phyloP scores from a whole-genome alignment of 2,888 invertebrate genomes.

The Calliopum simillimum region DNA sequence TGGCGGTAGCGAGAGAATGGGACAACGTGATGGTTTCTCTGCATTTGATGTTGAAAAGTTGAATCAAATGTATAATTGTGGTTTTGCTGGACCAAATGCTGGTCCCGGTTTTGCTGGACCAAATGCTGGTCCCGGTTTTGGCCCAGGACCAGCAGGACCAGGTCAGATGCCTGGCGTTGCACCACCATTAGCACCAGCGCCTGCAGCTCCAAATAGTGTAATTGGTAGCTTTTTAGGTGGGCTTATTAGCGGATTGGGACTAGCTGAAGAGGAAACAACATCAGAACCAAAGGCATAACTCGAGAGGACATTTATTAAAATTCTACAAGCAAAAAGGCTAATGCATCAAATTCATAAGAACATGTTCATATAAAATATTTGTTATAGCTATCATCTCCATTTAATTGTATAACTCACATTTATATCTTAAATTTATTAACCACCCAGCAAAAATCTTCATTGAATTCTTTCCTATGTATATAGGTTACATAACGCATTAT shows the following conservation, averaged over 20 bases:
- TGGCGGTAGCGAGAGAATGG: conserved; percentile 69
- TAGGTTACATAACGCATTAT: too few relatives aligned
- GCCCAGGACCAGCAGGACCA: conserved; percentile 37
- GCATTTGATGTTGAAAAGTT: conserved; percentile 78
- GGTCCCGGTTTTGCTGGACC: not conserved
- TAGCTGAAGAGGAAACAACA: conserved; percentile 40
- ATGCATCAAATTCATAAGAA: too few relatives aligned
- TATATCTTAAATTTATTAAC: too few relatives aligned
- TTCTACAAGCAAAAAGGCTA: too few relatives aligned
- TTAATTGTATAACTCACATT: too few relatives aligned
- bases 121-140: not conserved
- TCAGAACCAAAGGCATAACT: conserved; percentile 18
- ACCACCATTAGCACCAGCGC: conserved; percentile 29
- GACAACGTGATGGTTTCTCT: conserved; percentile 82
- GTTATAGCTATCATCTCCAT: too few relatives aligned
- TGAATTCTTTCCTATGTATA: too few relatives aligned
- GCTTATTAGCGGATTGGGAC: conserved; percentile 56
- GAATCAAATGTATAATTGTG: conserved; percentile 80
- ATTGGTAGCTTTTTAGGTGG: conserved; percentile 61
- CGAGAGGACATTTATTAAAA: too few relatives aligned
- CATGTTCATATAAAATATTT: too few relatives aligned
- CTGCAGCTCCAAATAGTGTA: conserved; percentile 48
- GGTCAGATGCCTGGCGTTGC: conserved; percentile 10
- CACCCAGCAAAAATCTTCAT: too few relatives aligned
- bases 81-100: conserved; percentile 23